These are phyloP conservation scores for Sebastes steindachneri DNA, from an alignment of 2,797 vertebrate species.

Conservation along the genomic window DNA sequence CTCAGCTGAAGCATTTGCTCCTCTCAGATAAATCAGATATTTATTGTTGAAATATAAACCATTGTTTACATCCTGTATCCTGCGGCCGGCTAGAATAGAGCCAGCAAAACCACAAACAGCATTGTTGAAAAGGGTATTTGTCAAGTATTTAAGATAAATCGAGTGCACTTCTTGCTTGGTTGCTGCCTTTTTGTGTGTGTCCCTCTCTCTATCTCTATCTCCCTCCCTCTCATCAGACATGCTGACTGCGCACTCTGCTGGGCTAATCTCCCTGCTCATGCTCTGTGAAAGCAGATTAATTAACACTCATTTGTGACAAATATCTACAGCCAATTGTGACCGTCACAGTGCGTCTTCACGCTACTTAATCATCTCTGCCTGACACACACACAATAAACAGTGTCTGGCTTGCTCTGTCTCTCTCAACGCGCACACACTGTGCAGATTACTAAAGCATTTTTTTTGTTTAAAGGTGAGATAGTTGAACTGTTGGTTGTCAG, in stretches of 20 bases:
- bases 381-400: slow-evolving; percentile 47
- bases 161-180: neutral
- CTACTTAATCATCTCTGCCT: slow-evolving; percentile 61
- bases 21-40: slow-evolving; percentile 15
- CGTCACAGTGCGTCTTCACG: slow-evolving; percentile 67
- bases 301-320: slow-evolving; percentile 80
- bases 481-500: slow-evolving; percentile 6
- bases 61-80: slow-evolving; percentile 13
- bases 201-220: neutral
- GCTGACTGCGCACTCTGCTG: slow-evolving; percentile 76
- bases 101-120: slow-evolving; percentile 17
- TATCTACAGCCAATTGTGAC: slow-evolving; percentile 76
- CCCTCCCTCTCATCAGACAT: slow-evolving; percentile 68
- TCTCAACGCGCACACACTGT: neutral
- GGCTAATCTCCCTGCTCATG: slow-evolving; percentile 76
- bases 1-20: slow-evolving; percentile 17
- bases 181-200: neutral
- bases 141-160: slow-evolving; percentile 36
- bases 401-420: neutral
- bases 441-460: neutral
- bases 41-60: slow-evolving; percentile 24
- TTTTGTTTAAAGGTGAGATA: neutral
- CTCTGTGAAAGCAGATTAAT: slow-evolving; percentile 83
- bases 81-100: slow-evolving; percentile 10
- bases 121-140: slow-evolving; percentile 37